Evolutionary conservation across 1,140 invertebrate species (phyloP), one percentile per base, ranked within the genome.

Genomic region (Drosophila rufa): DNA sequence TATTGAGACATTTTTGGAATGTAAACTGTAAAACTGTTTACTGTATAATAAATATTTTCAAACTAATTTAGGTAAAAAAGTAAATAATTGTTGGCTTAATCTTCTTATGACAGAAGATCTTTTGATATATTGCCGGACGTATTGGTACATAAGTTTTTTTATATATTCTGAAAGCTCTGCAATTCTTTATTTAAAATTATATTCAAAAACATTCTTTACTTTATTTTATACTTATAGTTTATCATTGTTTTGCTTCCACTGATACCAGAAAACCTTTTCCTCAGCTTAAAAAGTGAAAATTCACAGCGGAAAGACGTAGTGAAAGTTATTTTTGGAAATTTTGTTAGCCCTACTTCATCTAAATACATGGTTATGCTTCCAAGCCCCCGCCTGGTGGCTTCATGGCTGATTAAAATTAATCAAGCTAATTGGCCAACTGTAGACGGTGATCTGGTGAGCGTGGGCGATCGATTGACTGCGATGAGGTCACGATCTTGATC

Each of bases 371-470:
- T 12, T n/a, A n/a, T 11, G 3, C 1, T 43, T 45, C 11, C 50
- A 60, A 43, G 42, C 36, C 17, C 45, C 51, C 57, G 17, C 33
- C 22, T 22, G 38, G 8, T 11, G 33, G 33, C 36, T 38, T 38
- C 12, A 7, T 38, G 36, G 15, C 53, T 50, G 38, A 61, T 74
- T 58, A 56, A 61, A 61, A 58, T 48, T 69, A 55, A 82, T 83
- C 40, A 89, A 69, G 47, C 27, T 76, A 79, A 82, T 86, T 76
- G 62, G 4, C 38, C 60, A 40, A 60, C 17, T 53, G 50, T 1
- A 14, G n/a, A 38, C 40, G 2, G 19, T 56, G 2, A n/a, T 56
- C 8, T 33, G 33, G 2, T n/a, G 12, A 36, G 55, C 47, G 66
- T 67, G 19, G 46, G 51, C 46, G 1, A 42, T 71, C 70, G 75